Conservation (phyloP, 2,797 vertebrate genomes). For the Cygnus olor region DNA sequence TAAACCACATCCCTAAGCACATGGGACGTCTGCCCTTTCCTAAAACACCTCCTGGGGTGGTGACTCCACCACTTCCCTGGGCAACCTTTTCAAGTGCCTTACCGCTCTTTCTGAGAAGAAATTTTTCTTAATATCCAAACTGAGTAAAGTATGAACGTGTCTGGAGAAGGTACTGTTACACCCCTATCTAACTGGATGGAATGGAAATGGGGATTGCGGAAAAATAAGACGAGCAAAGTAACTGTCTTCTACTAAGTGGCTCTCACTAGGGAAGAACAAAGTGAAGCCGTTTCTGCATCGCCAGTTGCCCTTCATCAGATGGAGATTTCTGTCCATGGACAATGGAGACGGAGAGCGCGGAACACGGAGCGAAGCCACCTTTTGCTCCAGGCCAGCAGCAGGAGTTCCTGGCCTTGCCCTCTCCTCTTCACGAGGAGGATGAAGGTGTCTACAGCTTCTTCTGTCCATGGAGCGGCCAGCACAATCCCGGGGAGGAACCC, state of each 20-base stretch:
- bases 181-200: background rate
- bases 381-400: background rate
- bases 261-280: background rate
- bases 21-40: too few relatives aligned
- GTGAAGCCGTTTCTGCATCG: background rate
- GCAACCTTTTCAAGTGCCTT: too few relatives aligned
- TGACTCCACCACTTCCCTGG: too few relatives aligned
- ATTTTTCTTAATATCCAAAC: too few relatives aligned
- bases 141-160: background rate
- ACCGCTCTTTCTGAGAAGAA: too few relatives aligned
- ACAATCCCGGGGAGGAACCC: background rate
- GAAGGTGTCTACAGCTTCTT: background rate
- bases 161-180: background rate
- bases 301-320: fast-evolving
- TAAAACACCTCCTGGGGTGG: too few relatives aligned
- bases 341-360: background rate
- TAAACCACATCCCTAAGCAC: too few relatives aligned
- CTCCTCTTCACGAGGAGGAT: background rate
- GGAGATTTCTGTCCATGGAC: fast-evolving
- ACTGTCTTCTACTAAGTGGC: background rate
- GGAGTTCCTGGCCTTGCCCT: fast-evolving
- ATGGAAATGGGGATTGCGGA: background rate
- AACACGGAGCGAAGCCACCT: background rate
- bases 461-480: fast-evolving
- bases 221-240: background rate